Base-by-base conservation (phyloP, 2,888 invertebrate species). In the Stenurella melanura region DNA sequence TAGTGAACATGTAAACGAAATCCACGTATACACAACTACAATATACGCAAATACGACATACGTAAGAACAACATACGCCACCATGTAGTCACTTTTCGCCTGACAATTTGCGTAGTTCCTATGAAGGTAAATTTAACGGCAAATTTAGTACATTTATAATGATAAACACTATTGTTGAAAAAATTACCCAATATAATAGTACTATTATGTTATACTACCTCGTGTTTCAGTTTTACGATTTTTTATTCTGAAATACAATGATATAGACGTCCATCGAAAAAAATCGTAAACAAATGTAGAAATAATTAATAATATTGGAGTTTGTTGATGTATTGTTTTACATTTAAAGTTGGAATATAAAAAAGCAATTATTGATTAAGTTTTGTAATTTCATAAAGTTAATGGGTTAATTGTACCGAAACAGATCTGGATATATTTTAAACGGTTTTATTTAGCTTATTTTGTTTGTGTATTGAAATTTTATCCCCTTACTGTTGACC, bases 321-420 rank as follows among this genome's bases (percentile, higher is more conserved):
- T 50, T 50, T 50, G n/a, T 50, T 50, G 50, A n/a, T 50, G 50
- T 50, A 50, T 50, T 50, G 50, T 50, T n/a, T 50, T 50, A 50
- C 12, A n/a, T 50, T 50, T 50, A n/a, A 50, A 50, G n/a, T 5
- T 15, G 50, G 50, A 50, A n/a, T n/a, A 7, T 50, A 50, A 50
- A 50, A 50, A 50, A 50, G n/a, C n/a, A 15, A n/a, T 50, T 50
- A 50, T 4, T 50, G 50, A n/a, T 50, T 12, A 50, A 50, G 3
- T 15, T 50, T 50, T 6, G 5, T n/a, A 50, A 50, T 50, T 4
- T 50, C 58, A 11, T 58, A 21, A 58, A 58, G 3, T 58, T 21
- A 50, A 50, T 50, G 50, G 15, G 4, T 50, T 50, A 50, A 50
- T 50, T 50, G 50, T 50, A n/a, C 50, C 7, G 50, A 6, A 50